Evolutionary conservation across 1,140 invertebrate genomes (phyloP).

Genomic region (Paraescarpia echinospica): DNA sequence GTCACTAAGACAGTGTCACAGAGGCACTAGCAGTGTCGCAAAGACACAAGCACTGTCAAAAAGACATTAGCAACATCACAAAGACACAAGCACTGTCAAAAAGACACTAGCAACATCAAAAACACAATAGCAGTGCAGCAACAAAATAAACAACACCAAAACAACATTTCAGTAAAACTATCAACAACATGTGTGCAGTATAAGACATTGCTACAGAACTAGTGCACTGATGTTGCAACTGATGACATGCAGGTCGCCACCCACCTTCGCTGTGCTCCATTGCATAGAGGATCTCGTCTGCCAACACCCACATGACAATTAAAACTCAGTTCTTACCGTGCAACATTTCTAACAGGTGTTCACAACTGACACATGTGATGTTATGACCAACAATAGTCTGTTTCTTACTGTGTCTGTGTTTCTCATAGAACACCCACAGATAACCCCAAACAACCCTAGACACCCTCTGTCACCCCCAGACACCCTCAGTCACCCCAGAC

Average conservation of each 20-base stretch:
- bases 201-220: background rate
- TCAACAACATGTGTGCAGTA: background rate
- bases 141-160: background rate
- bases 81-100: no score
- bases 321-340: background rate
- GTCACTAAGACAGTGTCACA: no score
- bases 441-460: no score
- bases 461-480: no score
- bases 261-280: background rate
- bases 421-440: background rate
- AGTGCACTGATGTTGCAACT: background rate
- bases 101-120: no score
- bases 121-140: background rate
- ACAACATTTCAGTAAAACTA: background rate
- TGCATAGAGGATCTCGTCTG: background rate
- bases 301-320: background rate
- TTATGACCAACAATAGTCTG: background rate
- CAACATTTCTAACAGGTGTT: background rate
- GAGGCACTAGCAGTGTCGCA: no score
- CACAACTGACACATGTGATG: background rate
- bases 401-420: background rate
- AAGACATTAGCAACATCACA: no score
- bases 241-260: background rate
- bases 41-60: no score
- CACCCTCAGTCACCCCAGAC: no score